phyloP scores from a whole-genome alignment of 92 coral and sea anemone species.

The Plumapathes pennacea region DNA sequence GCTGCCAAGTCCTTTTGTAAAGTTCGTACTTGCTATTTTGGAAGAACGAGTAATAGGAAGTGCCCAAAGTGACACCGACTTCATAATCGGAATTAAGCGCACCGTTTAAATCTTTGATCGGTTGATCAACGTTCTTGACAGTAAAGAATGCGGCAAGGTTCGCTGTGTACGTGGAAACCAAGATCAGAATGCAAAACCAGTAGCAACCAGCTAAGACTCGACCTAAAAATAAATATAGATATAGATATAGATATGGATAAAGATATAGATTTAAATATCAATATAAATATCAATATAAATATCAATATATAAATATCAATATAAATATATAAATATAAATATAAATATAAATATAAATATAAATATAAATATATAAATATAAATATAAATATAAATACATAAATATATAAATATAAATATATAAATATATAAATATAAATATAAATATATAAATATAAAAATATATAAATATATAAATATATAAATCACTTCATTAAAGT shows the following conservation, averaged over 20 bases:
- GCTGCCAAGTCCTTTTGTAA: slow-evolving; percentile 25
- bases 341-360: background rate
- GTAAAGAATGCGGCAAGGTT: slow-evolving; percentile 64
- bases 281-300: background rate
- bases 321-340: background rate
- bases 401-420: too few relatives aligned
- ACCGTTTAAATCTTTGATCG: slow-evolving; percentile 34
- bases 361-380: background rate
- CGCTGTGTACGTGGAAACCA: slow-evolving; percentile 65
- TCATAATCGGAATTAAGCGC: slow-evolving; percentile 28
- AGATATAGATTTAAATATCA: too few relatives aligned
- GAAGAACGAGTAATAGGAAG: slow-evolving; percentile 18
- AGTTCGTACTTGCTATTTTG: slow-evolving; percentile 21
- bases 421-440: too few relatives aligned
- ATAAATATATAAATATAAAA: too few relatives aligned
- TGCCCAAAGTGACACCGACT: slow-evolving; percentile 7
- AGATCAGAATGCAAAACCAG: slow-evolving; percentile 57
- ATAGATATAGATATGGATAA: too few relatives aligned
- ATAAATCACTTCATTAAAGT: too few relatives aligned
- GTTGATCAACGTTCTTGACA: slow-evolving; percentile 29
- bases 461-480: too few relatives aligned
- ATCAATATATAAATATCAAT: background rate
- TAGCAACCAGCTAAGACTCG: slow-evolving; percentile 57
- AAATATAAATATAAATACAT: too few relatives aligned
- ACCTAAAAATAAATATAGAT: slow-evolving; percentile 4